A percentile compares a stretch with the other conserved stretches of the same genome.
These are phyloP conservation scores for Poecilia wingei DNA, from an alignment of 2,797 vertebrate species.

Conservation along the genomic window DNA sequence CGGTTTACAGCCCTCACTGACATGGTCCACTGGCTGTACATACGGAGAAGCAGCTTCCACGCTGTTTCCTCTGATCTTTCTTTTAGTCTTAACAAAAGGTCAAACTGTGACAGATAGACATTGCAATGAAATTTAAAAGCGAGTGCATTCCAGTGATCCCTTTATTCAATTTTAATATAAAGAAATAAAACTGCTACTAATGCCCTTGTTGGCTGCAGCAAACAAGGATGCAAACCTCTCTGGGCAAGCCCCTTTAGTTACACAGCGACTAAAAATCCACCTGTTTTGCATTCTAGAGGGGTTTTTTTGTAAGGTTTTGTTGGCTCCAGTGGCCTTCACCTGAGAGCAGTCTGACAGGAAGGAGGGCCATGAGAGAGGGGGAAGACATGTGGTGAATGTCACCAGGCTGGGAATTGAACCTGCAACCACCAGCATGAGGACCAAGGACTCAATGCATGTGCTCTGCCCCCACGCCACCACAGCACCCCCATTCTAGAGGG, in stretches of 20 bases:
- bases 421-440: too few species aligned
- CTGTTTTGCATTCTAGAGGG: background rate
- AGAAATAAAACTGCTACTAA: background rate
- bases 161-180: background rate
- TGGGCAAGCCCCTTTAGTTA: background rate
- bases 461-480: too few species aligned
- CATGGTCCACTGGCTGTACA: background rate
- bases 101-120: background rate
- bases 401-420: too few species aligned
- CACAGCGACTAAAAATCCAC: background rate
- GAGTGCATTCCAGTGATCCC: background rate
- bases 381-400: too few species aligned
- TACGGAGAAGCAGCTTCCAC: background rate
- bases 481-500: background rate
- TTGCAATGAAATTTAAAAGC: background rate
- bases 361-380: too few species aligned
- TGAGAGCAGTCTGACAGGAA: too few species aligned
- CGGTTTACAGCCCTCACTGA: background rate
- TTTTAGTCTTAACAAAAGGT: background rate
- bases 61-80: background rate
- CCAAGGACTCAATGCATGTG: too few species aligned
- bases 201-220: background rate
- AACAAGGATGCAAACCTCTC: background rate
- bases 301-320: too few species aligned
- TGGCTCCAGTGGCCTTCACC: too few species aligned